A percentile compares a stretch with the other conserved stretches of the same genome.
Evolutionary conservation across 2,113 vertebrate species (phyloP).

Genomic region (Sander vitreus): DNA sequence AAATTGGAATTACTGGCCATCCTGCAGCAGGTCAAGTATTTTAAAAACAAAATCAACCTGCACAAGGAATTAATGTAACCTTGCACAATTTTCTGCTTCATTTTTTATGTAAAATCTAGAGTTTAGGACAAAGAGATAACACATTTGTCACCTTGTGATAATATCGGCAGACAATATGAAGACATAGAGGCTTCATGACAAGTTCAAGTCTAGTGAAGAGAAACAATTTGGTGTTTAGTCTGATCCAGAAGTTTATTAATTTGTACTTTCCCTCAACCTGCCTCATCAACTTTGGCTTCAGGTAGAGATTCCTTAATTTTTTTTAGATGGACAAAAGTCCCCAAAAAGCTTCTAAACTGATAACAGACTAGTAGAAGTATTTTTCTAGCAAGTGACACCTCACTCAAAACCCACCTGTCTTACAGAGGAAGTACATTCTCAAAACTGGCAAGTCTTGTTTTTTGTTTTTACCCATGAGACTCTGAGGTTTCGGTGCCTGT

Average conservation of each 20-base stretch:
- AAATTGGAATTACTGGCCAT: background rate
- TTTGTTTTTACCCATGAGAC: slow-evolving; percentile 34
- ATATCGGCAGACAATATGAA: background rate
- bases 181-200: background rate
- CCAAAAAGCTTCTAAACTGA: background rate
- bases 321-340: background rate
- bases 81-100: too few species aligned
- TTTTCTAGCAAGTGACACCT: background rate
- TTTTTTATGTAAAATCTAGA: too few species aligned
- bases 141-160: background rate
- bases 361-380: background rate
- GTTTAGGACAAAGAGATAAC: background rate
- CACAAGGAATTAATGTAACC: background rate
- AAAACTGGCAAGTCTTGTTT: slow-evolving; percentile 1
- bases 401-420: slow-evolving; percentile 13
- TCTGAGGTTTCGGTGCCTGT: slow-evolving; percentile 3
- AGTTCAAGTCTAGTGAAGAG: background rate
- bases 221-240: background rate
- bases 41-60: background rate
- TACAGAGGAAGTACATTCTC: background rate
- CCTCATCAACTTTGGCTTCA: background rate
- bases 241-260: background rate
- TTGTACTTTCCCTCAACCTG: background rate
- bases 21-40: background rate
- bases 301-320: background rate